These are phyloP conservation scores for Plodia interpunctella DNA, from an alignment of 1,140 invertebrate genomes.

Conservation along the genomic window DNA sequence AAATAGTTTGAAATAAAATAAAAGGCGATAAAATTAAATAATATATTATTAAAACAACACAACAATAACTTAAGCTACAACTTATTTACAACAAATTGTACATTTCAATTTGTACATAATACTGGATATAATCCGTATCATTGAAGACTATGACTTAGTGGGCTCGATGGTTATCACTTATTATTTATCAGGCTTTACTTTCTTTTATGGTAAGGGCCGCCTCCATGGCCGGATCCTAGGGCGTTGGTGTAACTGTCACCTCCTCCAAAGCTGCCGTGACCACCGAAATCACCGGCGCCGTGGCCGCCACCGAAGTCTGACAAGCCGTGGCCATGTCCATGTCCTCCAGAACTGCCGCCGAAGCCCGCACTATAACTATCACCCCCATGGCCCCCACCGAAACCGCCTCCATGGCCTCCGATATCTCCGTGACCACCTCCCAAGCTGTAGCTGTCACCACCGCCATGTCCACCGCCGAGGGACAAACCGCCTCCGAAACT, in stretches of 20 bases:
- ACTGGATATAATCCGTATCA: constrained; percentile 31
- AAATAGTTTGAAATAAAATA: too few species aligned
- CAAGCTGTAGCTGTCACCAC: constrained; percentile 17
- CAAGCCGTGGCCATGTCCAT: constrained; percentile 20
- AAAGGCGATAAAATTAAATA: constrained; percentile 27
- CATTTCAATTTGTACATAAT: constrained; percentile 30
- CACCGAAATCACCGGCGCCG: constrained; percentile 37
- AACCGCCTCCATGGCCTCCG: constrained; percentile 14
- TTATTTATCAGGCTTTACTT: constrained; percentile 33
- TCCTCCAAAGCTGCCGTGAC: constrained; percentile 36
- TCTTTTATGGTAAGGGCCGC: constrained; percentile 63
- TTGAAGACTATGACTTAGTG: constrained; percentile 63
- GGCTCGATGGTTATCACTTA: constrained; percentile 25
- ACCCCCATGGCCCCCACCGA: constrained; percentile 22
- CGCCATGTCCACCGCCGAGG: constrained; percentile 13
- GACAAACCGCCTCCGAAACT: constrained; percentile 9
- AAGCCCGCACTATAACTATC: constrained; percentile 23
- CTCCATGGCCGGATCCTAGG: constrained; percentile 50
- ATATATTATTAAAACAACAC: constrained; percentile 38
- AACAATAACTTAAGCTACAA: constrained; percentile 62
- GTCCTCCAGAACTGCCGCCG: constrained; percentile 19
- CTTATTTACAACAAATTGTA: constrained; percentile 44
- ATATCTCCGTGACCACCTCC: constrained; percentile 15
- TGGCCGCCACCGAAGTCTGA: constrained; percentile 24
- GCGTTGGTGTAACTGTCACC: constrained; percentile 62